A percentile compares a stretch with the other conserved stretches of the same genome.
Conservation (phyloP, 1,140 invertebrate species). For the Dreissena rostriformis region DNA sequence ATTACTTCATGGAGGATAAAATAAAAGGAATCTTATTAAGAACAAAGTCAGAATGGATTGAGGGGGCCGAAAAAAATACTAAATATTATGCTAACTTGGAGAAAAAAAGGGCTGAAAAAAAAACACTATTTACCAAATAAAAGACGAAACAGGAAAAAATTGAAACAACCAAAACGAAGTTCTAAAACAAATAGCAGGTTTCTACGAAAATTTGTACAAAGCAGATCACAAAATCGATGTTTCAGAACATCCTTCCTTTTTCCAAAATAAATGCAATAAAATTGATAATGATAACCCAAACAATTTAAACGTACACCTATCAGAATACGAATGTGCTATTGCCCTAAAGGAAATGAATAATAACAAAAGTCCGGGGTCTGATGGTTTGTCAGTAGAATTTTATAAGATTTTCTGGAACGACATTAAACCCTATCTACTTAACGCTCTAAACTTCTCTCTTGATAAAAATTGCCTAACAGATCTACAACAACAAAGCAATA, state of each 20-base stretch:
- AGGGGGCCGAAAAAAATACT: slow-evolving; percentile 26
- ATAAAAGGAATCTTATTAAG: not conserved
- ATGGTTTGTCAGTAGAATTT: slow-evolving; percentile 1
- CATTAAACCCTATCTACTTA: slow-evolving; percentile 16
- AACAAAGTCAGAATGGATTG: slow-evolving; percentile 30
- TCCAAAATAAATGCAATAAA: not conserved
- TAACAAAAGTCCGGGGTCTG: slow-evolving; percentile 1
- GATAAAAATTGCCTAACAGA: not conserved
- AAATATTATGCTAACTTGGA: slow-evolving; percentile 50
- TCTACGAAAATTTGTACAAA: slow-evolving; percentile 11
- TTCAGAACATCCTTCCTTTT: not conserved
- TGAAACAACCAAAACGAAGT: slow-evolving; percentile 6
- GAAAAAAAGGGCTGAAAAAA: slow-evolving; percentile 30
- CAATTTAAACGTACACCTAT: slow-evolving; percentile 3
- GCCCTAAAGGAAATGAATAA: slow-evolving; percentile 36
- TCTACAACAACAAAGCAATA: not conserved
- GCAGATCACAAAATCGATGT: not conserved
- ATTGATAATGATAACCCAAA: not conserved
- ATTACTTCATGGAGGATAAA: not conserved
- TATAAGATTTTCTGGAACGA: slow-evolving; percentile 41
- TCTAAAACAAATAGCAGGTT: slow-evolving; percentile 3
- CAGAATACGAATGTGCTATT: not conserved
- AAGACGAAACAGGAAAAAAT: slow-evolving; percentile 1
- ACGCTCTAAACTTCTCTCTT: slow-evolving; percentile 18
- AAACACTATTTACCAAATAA: slow-evolving; percentile 1